Evolutionary conservation across 2,888 invertebrate genomes (phyloP), one percentile per base, ranked within the genome.

Genomic region (Synergus umbraculus): DNA sequence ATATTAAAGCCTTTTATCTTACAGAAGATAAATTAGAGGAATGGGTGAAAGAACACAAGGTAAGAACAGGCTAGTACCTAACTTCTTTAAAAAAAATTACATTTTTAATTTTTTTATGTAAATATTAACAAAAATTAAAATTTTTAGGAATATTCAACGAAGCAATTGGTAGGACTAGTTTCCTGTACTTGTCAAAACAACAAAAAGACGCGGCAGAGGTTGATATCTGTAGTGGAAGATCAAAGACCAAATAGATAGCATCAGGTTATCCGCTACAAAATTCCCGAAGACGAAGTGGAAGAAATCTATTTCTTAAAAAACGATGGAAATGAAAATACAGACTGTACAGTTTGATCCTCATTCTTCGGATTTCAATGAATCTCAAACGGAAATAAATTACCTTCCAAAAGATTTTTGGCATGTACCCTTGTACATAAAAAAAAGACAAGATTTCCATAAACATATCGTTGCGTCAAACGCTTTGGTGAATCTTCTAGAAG

Each of bases 1-100:
- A 98, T 90, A 97, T 99, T 0, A 99, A 99, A 91, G 98, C 99
- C 0, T 99, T 97, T 91, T 99, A 99, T 93, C 94, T 98, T 85
- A 97, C 98, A 0, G 96, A 98, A 87, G 95, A 95, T 81, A 96
- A 96, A 78, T 93, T 99, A 60, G 98, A 99, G 90, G 95, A 95
- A 76, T 99, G 99, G 95, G 95, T 99, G 9, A 94, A 95, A 85
- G 96, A 96, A 63, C 96, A 98, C 90, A 95, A 95, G 81, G 96
- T 96, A 92, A 88, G 88, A 67, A 46, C 7, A 43, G 37, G 3
- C 46, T 41, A 4, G 9, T 69, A 37, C 18, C 10, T 41, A 69
- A 4, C n/a, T 69, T 37, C 12, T 69, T 69, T 77, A 15, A 15
- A 29, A 2, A 2, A 64, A 77, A 2, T 41, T 13, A 18, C 15